Base-by-base conservation (phyloP, 2,888 invertebrate genomes). In the Metellina segmentata region DNA sequence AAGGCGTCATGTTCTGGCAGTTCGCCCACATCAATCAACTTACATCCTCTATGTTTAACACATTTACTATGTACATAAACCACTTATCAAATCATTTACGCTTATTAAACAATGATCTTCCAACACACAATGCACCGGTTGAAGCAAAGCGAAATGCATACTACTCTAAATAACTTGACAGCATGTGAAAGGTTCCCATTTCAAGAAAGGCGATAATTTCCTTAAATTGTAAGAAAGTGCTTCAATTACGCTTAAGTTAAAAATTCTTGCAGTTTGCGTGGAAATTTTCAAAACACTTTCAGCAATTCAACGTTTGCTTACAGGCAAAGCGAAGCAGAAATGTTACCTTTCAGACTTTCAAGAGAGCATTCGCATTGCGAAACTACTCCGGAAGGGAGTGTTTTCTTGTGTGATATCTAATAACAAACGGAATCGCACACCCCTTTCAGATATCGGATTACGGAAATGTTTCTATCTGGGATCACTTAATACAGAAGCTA, bases 391-490 rank as follows among this genome's bases (percentile, higher is more conserved):
- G 34, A 34, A 34, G 34, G 34, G 34, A 34, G 34, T 34, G 34
- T 34, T 51, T 34, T 34, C 34, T 51, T 77, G 34, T 77, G 9
- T 51, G 19, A 11, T 52, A 19, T 16, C 51, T 9, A 51, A 19
- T 5, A 4, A 77, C 77, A 77, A 77, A 77, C n/a, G 77, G 49
- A 77, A 77, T 77, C 51, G 51, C n/a, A 77, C 51, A 77, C 34
- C n/a, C 77, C 16, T 9, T 5, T 51, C 72, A 19, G 19, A 49
- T 16, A n/a, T n/a, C 19, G n/a, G 2, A 51, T 51, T 77, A 9
- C 77, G 19, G 77, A 52, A 77, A 51, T 77, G 13, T 51, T 77
- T 20, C 51, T n/a, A 11, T 8, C 4, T 34, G 4, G 34, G 34
- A 34, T 34, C 1, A 1, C 34, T 34, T 34, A 2, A 34, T 34